Evolutionary conservation across 2,888 invertebrate species (phyloP), one percentile per base, ranked within the genome.

Genomic region (Epinotia nisella): DNA sequence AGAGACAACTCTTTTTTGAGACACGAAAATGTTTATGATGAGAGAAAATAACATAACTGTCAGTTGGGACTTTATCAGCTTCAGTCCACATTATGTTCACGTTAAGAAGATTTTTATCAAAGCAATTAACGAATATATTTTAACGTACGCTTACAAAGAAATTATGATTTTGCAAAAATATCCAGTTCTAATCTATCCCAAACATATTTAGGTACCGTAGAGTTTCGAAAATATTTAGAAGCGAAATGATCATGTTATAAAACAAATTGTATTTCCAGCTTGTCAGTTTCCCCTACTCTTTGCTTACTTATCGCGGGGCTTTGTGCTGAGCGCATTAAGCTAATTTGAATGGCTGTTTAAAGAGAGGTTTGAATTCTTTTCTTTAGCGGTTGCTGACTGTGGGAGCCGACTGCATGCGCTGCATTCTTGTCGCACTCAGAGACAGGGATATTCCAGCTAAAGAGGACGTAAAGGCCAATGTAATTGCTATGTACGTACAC

Each of bases 311-410:
- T 92, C 91, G 90, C 85, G 83, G 82, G 84, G 89, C 91, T 93
- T 93, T 92, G 92, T 91, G 85, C 83, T 87, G 86, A 82, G 88
- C 85, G 90, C 92, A 92, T 92, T 93, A 90, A 91, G 91, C 92
- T 93, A 92, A 93, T 93, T 93, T 92, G 92, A 93, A 93, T 92
- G 90, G 90, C 84, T 81, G 83, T 81, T 91, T 88, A 90, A 92
- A 91, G 92, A 90, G 88, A 88, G 87, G 90, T 92, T 92, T 84
- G 87, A 88, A 90, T 91, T 89, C 88, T 89, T 90, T 89, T 88
- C 89, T 92, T 92, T 91, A 85, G 82, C 84, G 83, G 84, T 83
- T 84, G 87, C 84, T 85, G 90, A 90, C 88, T 91, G 91, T 91
- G 87, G 84, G 85, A 86, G 87, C 87, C 86, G 86, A 81, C 80